Evolutionary conservation across 2,113 vertebrate genomes (phyloP).

Genomic region (Myrmophylax atrothorax): DNA sequence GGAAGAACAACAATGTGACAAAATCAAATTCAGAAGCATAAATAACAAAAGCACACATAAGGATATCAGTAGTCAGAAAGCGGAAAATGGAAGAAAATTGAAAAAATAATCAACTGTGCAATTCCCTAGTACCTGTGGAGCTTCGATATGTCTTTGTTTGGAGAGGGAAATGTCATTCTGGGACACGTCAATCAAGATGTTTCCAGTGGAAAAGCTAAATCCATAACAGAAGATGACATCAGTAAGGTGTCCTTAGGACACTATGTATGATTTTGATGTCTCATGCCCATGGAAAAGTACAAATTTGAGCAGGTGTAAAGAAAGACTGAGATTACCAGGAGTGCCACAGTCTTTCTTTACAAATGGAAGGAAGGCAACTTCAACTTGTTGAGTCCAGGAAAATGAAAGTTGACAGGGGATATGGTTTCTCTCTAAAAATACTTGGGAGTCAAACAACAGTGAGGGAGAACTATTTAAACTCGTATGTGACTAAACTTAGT

Average conservation of each 20-base stretch:
- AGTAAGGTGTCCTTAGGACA: neutral
- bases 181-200: neutral
- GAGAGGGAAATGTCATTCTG: neutral
- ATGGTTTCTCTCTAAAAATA: conserved; percentile 60
- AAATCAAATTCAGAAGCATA: neutral
- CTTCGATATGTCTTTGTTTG: accelerated
- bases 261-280: neutral
- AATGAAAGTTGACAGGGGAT: neutral
- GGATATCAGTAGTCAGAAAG: neutral
- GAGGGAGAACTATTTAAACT: conserved; percentile 42
- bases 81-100: neutral
- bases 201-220: conserved; percentile 1
- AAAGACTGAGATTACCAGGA: neutral
- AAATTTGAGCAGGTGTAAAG: neutral
- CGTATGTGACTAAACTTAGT: conserved; percentile 38
- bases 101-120: neutral
- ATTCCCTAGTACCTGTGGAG: neutral
- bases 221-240: neutral
- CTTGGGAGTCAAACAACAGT: neutral
- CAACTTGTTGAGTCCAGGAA: neutral
- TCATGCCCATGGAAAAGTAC: neutral
- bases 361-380: neutral
- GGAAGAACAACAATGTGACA: neutral
- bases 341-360: neutral
- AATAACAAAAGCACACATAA: neutral